Evolutionary conservation across 30 jellyfish, hydroid and myxozoan genomes (phyloP), one percentile per base, ranked within the genome.

Genomic region (Turritopsis dohrnii): DNA sequence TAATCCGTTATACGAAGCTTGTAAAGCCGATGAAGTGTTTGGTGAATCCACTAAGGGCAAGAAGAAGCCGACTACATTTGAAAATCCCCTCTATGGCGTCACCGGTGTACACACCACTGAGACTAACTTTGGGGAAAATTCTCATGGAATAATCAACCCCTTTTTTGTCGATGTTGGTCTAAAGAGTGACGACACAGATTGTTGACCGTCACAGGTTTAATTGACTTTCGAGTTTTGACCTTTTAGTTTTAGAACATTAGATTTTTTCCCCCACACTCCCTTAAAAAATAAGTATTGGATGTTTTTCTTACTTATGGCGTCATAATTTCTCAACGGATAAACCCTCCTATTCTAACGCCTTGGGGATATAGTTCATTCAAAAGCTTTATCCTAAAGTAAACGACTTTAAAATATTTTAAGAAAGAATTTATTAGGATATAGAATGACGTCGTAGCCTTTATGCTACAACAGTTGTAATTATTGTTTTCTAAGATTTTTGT

Each of bases 11-110:
- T 53, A 80, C 8, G 81, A 80, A 23, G 24, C 28, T 52, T 54
- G 52, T 22, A 52, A 25, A 21, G 82, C 87, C 5, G 53, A 80
- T 30, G 83, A 80, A 23, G 28, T 77, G 71, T 77, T 77, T 77
- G 71, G 71, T 29, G 21, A 21, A 21, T 18, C 52, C 8, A 80
- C 71, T 4, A 21, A 53, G 24, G 24, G 7, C 16, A 27, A 52
- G 0, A 29, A 74, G 28, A 41, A 22, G 13, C 27, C 83, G 8
- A 53, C 41, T n/a, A 84, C 76, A 88, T 84, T 84, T 75, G 88
- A 54, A 18, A 84, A 84, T 29, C 91, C 91, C 52, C 88, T 84
- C 71, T 84, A 20, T 84, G 87, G 87, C 23, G 76, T 52, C 13
- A n/a, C 87, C 31, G 53, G 54, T 17, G n/a, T 13, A 18, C n/a